A percentile compares a stretch with the other conserved stretches of the same genome.
Evolutionary conservation across 2,888 invertebrate genomes (phyloP).

Genomic region (Fragum fragum): DNA sequence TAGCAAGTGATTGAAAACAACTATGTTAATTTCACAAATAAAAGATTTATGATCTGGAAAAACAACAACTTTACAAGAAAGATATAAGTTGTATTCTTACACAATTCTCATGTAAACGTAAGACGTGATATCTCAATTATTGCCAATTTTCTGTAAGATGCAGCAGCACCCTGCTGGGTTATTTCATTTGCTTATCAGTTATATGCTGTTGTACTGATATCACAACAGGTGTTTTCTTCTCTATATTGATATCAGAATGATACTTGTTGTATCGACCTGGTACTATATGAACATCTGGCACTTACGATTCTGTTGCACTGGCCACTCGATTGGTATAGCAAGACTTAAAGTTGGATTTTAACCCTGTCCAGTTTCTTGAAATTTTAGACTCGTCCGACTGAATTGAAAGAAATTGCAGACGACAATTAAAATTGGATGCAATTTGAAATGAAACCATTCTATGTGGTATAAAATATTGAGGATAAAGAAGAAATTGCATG

Average conservation of each 20-base stretch:
- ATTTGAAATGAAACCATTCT: no score
- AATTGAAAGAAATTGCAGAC: no score
- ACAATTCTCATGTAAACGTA: background rate
- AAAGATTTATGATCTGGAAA: no score
- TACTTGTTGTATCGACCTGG: background rate
- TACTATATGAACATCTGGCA: background rate
- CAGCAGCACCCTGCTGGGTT: background rate
- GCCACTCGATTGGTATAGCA: background rate
- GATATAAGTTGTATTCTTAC: no score
- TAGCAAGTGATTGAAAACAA: no score
- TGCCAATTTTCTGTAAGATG: constrained; percentile 1
- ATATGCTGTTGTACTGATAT: background rate
- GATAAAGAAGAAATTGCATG: no score
- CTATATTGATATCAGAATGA: background rate
- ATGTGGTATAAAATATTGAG: no score
- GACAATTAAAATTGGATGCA: no score
- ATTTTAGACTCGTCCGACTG: no score
- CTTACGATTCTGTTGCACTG: background rate
- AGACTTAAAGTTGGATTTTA: background rate
- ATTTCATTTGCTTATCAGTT: background rate
- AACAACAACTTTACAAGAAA: no score
- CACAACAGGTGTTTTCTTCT: background rate
- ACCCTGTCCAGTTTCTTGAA: no score
- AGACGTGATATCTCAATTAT: background rate
- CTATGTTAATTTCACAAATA: no score